phyloP scores from a whole-genome alignment of 2,888 invertebrate genomes.

The Clunio marinus region DNA sequence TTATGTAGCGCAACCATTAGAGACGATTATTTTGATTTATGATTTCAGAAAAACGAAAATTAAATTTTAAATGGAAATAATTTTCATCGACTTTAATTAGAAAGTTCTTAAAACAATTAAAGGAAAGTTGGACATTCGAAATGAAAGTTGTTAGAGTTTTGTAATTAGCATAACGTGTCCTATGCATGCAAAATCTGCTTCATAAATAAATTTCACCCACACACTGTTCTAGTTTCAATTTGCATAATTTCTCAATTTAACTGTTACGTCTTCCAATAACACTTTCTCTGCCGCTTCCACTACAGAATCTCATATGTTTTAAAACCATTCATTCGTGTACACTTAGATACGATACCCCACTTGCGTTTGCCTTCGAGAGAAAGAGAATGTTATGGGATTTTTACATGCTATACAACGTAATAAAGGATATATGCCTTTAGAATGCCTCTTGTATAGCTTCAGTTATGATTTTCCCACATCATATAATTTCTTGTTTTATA shows the following conservation, averaged over 20 bases:
- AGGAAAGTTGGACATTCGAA: not conserved
- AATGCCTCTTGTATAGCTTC: not conserved
- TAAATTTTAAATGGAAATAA: not conserved
- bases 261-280: constrained; percentile 18
- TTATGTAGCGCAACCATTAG: no score
- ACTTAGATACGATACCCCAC: constrained; percentile 14
- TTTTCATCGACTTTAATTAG: not conserved
- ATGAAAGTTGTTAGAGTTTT: not conserved
- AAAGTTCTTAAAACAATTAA: not conserved
- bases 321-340: constrained; percentile 12
- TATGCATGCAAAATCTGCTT: constrained; percentile 8
- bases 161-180: constrained; percentile 20
- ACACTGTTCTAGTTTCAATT: constrained; percentile 15
- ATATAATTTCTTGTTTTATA: constrained; percentile 23
- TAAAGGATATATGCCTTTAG: not conserved
- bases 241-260: constrained; percentile 38
- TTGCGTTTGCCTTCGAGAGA: not conserved
- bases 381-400: constrained; percentile 15
- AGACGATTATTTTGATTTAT: constrained; percentile 13
- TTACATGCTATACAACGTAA: constrained; percentile 31
- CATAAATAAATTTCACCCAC: constrained; percentile 22
- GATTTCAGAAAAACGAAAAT: not conserved
- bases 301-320: constrained; percentile 31
- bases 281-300: constrained; percentile 4
- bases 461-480: constrained; percentile 33